Evolutionary conservation across 2,888 invertebrate genomes (phyloP), one percentile per base, ranked within the genome.

Genomic region (Saturnia japonica): DNA sequence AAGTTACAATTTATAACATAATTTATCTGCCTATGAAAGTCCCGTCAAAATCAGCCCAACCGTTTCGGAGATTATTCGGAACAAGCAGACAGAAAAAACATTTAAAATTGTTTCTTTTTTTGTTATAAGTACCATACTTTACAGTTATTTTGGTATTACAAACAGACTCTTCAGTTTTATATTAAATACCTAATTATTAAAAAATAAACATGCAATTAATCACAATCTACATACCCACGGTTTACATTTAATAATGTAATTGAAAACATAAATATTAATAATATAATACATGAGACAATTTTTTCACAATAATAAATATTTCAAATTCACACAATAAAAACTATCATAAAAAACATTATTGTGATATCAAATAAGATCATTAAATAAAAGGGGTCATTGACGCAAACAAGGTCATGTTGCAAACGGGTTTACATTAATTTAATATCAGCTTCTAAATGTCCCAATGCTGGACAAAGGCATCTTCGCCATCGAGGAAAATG

Each of bases 261-360:
- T 11, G 1, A 57, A 14, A 25, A 11, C 1, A 25, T 22, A 25
- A 25, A 57, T 57, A 57, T 22, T 57, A 25, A 51, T 54, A 22
- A 22, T 12, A 57, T 57, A 57, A 25, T 57, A 14, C 25, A 57
- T 57, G 57, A 12, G 57, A 57, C 22, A 57, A 9, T 57, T 57
- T n/a, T 25, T 25, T 25, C 22, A 25, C 4, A 25, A 25, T 57
- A 14, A 28, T 25, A 22, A 54, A 54, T 54, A 54, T 9, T 57
- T 25, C 1, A 25, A 57, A 57, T 57, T 57, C 57, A 57, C 57
- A 57, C 57, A 57, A 57, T 57, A 28, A 57, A 57, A 57, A 25
- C 57, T 2, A 51, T 51, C 1, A 51, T 51, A 12, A 51, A 19
- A 19, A 51, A 8, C 19, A 54, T 54, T 22, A 22, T 54, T 54